Evolutionary conservation across 92 coral and sea anemone genomes (phyloP), one percentile per base, ranked within the genome.

Genomic region (Porites rus): DNA sequence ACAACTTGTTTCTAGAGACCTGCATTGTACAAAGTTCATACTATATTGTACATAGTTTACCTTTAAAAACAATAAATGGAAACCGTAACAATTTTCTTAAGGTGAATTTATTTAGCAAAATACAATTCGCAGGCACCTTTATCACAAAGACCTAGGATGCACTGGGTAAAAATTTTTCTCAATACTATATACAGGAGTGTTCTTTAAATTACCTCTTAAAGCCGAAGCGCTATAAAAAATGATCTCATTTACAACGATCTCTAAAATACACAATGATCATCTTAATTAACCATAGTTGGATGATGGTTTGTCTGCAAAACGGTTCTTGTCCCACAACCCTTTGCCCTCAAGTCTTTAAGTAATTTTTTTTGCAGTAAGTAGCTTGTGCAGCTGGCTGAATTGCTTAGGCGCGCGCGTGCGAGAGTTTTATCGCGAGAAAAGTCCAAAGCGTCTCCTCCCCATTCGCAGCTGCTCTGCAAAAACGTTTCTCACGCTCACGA

Each of bases 71-170:
- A 79, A 51, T 79, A 50, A 66, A 46, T 31, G 1, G 51, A 65
- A 19, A 28, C 19, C 77, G 31, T 9, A 21, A 80, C 51, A 21
- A 69, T 25, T 28, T 65, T 18, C 60, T 69, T 38, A 19, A 65
- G 19, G 72, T 38, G 12, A 70, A 56, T 81, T 81, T 81, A 81
- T 81, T 81, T 56, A 71, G 77, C 86, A 81, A 81, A 81, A 81
- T 81, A 81, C 86, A 81, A 81, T 24, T 21, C 76, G 85, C 28
- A 51, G 4, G 60, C 76, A 18, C 84, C 84, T 59, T 13, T 62
- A 21, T 43, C 58, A 19, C 58, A 51, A 68, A 65, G 52, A 80
- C 56, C 52, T 13, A 69, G 77, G 85, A 59, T 11, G 65, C 76
- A 65, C 58, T 52, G 25, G 46, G 46, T 38, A 70, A 69, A 81